A percentile compares a stretch with the other conserved stretches of the same genome.
These are phyloP conservation scores for Drosophila putrida DNA, from an alignment of 2,888 invertebrate genomes.

Conservation along the genomic window DNA sequence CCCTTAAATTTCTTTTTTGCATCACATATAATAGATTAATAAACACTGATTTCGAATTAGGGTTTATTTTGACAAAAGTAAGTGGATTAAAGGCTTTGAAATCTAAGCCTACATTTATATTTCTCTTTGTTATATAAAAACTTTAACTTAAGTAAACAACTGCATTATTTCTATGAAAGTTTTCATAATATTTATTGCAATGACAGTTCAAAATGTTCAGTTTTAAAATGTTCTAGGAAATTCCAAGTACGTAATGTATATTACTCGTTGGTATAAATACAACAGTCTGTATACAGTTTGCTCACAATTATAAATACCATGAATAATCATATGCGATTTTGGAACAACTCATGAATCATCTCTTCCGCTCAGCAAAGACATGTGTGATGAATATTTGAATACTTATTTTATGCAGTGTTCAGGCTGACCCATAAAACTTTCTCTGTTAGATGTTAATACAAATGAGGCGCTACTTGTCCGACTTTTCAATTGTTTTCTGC, in stretches of 20 bases:
- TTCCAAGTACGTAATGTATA: constrained; percentile 11
- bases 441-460: constrained; percentile 39
- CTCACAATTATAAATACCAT: constrained; percentile 50
- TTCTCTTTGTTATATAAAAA: too few species aligned
- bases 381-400: constrained; percentile 44
- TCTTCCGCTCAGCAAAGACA: constrained; percentile 8
- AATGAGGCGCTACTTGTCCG: constrained; percentile 31
- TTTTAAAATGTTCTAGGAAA: constrained; percentile 1
- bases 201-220: constrained; percentile 11
- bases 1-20: too few species aligned
- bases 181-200: constrained; percentile 5
- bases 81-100: too few species aligned
- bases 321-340: constrained; percentile 49
- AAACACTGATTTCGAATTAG: too few species aligned
- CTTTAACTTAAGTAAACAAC: neutral
- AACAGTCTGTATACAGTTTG: constrained; percentile 14
- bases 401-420: constrained; percentile 24
- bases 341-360: constrained; percentile 56
- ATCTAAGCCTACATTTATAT: too few species aligned
- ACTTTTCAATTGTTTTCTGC: constrained; percentile 28
- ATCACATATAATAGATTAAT: too few species aligned
- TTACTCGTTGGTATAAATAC: constrained; percentile 8
- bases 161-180: neutral
- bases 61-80: too few species aligned
- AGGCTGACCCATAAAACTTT: constrained; percentile 45